Base-by-base conservation (phyloP, 2,797 vertebrate species). In the Cichlasoma orientale region DNA sequence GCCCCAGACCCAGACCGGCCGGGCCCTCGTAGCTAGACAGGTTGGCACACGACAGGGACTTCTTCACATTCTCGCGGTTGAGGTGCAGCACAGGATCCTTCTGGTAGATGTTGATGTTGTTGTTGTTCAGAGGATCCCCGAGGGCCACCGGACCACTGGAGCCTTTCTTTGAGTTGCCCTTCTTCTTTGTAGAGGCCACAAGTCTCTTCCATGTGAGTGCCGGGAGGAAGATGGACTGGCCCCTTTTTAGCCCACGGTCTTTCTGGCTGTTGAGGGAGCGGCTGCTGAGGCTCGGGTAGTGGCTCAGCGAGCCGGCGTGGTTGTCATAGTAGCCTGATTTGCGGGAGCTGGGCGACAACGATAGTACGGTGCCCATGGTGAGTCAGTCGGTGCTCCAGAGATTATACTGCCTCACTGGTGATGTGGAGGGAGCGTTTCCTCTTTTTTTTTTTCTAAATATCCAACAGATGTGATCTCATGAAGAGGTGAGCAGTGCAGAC, bases 131-230 rank as follows among this genome's bases (percentile, higher is more conserved):
- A 1, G 93, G 92, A 13, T 91, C 94, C 0, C 80, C 83, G 1
- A 89, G 77, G 3, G 73, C 73, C 3, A 50, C 85, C 0, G 86
- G 84, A 0, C 77, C 85, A 0, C 71, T 75, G 0, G 90, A 50
- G 21, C 84, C 82, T 78, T 96, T 97, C 84, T 94, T 95, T 11
- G 94, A 80, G 84, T 88, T 82, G 6, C 93, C 86, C 23, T 94
- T 94, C 86, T 95, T 97, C 92, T 96, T 96, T 14, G 96, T 96
- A 2, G 96, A 96, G 44, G 96, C 95, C 75, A 97, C 96, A 44
- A 97, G 93, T 1, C 96, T 94, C 76, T 96, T 97, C 96, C 96
- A 97, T 0, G 96, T 96, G 52, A 97, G 93, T 0, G 95, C 95
- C 0, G 96, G 96, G 5, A 96, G 95, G 79, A 97, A 95, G 78